Conservation (phyloP, 1,140 invertebrate species). For the Tenebrio molitor region DNA sequence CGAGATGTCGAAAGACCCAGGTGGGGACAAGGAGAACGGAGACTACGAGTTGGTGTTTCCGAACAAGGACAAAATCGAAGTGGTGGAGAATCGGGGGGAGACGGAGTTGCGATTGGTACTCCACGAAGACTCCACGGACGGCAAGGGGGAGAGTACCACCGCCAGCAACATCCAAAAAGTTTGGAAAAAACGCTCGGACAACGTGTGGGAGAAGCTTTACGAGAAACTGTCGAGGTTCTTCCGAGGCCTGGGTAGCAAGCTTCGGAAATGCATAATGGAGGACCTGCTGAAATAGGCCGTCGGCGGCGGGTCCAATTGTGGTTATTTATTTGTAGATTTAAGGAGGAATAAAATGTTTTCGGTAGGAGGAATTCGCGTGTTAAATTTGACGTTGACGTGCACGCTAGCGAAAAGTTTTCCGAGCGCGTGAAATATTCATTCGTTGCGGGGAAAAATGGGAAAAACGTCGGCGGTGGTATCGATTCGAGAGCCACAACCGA, state of each 20-base stretch:
- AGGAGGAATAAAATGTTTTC: slow-evolving; percentile 2
- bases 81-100: slow-evolving; percentile 18
- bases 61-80: slow-evolving; percentile 47
- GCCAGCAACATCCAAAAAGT: slow-evolving; percentile 35
- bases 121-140: neutral
- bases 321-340: slow-evolving; percentile 8
- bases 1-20: slow-evolving; percentile 32
- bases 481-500: no score
- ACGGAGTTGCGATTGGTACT: slow-evolving; percentile 43
- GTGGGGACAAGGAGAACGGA: slow-evolving; percentile 38
- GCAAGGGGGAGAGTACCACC: neutral
- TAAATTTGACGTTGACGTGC: neutral
- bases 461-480: slow-evolving; percentile 14
- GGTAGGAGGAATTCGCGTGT: neutral
- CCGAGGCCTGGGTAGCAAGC: slow-evolving; percentile 8
- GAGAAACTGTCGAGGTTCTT: slow-evolving; percentile 22
- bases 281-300: slow-evolving; percentile 34
- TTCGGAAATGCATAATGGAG: slow-evolving; percentile 31
- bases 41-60: slow-evolving; percentile 42
- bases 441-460: slow-evolving; percentile 26
- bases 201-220: slow-evolving; percentile 21
- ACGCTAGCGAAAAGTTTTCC: neutral
- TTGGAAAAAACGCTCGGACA: slow-evolving; percentile 2
- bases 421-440: slow-evolving; percentile 6
- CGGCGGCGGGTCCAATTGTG: no score